phyloP scores from a whole-genome alignment of 1,140 invertebrate species.

The Littorina saxatilis region DNA sequence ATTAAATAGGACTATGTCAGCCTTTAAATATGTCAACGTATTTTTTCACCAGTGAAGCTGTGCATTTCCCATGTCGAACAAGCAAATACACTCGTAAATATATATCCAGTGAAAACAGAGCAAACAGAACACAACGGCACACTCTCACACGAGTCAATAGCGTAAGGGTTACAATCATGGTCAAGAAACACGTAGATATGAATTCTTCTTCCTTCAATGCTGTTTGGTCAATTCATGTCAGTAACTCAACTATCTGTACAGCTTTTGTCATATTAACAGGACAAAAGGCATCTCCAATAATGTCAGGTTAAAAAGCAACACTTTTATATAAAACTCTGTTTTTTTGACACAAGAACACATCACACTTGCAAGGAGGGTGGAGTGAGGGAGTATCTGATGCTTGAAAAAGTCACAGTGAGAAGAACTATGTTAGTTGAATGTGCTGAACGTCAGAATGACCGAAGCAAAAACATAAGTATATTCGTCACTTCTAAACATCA shows the following conservation, averaged over 20 bases:
- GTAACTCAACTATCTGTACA: background rate
- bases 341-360: no score
- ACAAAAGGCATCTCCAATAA: background rate
- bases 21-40: no score
- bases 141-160: background rate
- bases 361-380: no score
- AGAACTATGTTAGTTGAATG: no score
- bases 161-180: background rate
- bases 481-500: no score
- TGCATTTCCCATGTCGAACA: background rate
- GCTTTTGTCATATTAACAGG: background rate
- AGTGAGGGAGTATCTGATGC: no score
- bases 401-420: no score
- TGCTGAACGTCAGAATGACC: no score
- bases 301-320: background rate
- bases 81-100: background rate
- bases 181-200: background rate
- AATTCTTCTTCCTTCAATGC: background rate
- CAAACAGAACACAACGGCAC: background rate
- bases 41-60: no score
- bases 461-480: no score
- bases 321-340: no score
- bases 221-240: background rate
- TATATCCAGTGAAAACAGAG: background rate
- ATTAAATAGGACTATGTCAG: no score